phyloP scores from a whole-genome alignment of 53 echinoderm and acorn worm species.

The Astropecten irregularis region DNA sequence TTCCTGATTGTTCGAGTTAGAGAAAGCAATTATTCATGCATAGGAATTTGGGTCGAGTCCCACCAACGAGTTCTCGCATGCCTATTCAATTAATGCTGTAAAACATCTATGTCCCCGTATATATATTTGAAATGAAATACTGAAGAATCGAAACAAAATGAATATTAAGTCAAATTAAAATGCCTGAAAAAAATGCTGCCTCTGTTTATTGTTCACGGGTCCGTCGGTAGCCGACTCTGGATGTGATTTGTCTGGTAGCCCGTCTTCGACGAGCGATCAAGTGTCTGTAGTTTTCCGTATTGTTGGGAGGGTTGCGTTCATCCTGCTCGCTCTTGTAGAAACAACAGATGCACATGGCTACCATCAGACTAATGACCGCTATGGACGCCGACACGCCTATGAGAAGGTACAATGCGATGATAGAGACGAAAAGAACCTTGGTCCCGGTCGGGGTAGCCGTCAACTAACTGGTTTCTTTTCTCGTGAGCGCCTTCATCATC shows the following conservation, averaged over 20 bases:
- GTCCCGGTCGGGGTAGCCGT: background rate
- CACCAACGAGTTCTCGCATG: too few relatives aligned
- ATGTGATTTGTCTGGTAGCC: background rate
- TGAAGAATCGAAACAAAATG: too few relatives aligned
- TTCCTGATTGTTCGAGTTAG: too few relatives aligned
- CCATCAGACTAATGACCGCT: conserved; percentile 27
- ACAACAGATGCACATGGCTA: conserved; percentile 4
- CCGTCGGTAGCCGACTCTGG: background rate
- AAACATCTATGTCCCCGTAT: too few relatives aligned
- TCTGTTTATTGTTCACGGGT: conserved; percentile 10
- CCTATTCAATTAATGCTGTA: too few relatives aligned
- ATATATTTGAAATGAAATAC: too few relatives aligned
- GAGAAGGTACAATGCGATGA: conserved; percentile 17
- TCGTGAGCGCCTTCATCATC: background rate
- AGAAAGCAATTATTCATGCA: too few relatives aligned
- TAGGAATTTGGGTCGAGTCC: too few relatives aligned
- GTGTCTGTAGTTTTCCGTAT: conserved; percentile 8
- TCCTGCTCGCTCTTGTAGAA: background rate
- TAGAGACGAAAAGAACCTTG: conserved; percentile 20
- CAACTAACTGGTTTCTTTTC: background rate
- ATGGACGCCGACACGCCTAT: conserved; percentile 44
- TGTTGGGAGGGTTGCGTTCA: background rate
- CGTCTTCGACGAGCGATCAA: conserved; percentile 23
- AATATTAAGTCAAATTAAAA: background rate
- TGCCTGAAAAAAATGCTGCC: too few relatives aligned